Evolutionary conservation across 2,113 vertebrate genomes (phyloP).

Genomic region (Cololabis saira): DNA sequence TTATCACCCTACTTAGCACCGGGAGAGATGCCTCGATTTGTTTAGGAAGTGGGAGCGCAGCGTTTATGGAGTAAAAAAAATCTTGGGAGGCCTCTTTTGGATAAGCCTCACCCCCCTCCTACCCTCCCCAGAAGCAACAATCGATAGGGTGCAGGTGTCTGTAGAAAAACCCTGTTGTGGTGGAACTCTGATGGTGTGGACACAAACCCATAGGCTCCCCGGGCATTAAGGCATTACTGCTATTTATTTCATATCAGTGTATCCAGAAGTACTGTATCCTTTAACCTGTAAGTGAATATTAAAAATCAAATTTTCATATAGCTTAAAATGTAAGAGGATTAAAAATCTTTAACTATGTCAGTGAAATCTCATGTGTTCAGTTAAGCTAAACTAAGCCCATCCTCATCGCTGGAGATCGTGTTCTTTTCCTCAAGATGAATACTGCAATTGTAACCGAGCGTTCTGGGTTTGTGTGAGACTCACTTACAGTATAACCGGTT

Average conservation of each 20-base stretch:
- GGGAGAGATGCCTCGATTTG: slow-evolving; percentile 39
- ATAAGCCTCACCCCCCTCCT: slow-evolving; percentile 55
- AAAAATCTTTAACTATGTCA: slow-evolving; percentile 13
- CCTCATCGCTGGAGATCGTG: slow-evolving; percentile 2
- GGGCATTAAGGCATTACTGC: slow-evolving; percentile 6
- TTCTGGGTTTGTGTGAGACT: too few species aligned
- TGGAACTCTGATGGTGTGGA: slow-evolving; percentile 10
- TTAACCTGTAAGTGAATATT: not conserved
- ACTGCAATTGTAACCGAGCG: too few species aligned
- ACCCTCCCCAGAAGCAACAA: slow-evolving; percentile 62
- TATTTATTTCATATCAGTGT: slow-evolving; percentile 9
- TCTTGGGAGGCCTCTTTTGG: slow-evolving; percentile 41
- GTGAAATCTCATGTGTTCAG: slow-evolving; percentile 27
- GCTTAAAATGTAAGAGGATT: slow-evolving; percentile 11
- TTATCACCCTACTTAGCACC: slow-evolving; percentile 52
- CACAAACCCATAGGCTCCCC: slow-evolving; percentile 14
- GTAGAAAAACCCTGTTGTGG: slow-evolving; percentile 38
- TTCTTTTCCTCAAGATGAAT: not conserved
- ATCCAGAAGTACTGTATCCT: slow-evolving; percentile 15
- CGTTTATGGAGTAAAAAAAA: slow-evolving; percentile 62
- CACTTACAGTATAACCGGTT: too few species aligned
- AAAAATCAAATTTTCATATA: not conserved
- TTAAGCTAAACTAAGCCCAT: slow-evolving; percentile 19
- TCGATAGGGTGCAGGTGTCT: slow-evolving; percentile 66
- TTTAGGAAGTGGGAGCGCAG: slow-evolving; percentile 68